Conservation (phyloP, 2,113 vertebrate genomes). For the Plecturocebus donacophilus region DNA sequence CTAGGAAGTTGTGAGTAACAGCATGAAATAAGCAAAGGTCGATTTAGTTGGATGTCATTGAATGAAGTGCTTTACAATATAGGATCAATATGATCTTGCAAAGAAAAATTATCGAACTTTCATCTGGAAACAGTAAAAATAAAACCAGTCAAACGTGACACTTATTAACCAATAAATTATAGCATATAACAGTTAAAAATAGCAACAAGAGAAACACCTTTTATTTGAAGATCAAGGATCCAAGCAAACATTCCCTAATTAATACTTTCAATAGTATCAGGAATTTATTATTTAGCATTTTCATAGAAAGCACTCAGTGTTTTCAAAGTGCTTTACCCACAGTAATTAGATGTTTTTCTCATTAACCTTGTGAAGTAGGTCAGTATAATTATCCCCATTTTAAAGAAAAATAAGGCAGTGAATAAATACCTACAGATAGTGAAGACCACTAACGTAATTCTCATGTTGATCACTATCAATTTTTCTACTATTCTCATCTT, state of each 20-base stretch:
- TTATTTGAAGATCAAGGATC: constrained; percentile 53
- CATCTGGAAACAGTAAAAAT: not conserved
- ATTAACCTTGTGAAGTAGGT: constrained; percentile 41
- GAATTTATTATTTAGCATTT: constrained; percentile 63
- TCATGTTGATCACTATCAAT: not conserved
- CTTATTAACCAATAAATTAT: constrained; percentile 18
- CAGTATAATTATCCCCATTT: constrained; percentile 33
- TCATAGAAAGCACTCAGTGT: constrained; percentile 33
- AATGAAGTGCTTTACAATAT: not conserved
- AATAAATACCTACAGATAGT: not conserved
- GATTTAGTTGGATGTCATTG: not conserved
- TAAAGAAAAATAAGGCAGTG: constrained; percentile 40
- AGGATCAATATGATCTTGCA: not conserved
- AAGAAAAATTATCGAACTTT: constrained; percentile 28
- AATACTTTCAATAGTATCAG: constrained; percentile 51
- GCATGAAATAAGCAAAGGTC: not conserved
- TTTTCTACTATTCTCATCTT: not conserved
- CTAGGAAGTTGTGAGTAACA: not conserved
- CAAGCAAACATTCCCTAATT: constrained; percentile 55
- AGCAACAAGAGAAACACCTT: constrained; percentile 50
- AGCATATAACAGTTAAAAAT: constrained; percentile 44
- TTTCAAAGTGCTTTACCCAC: constrained; percentile 69
- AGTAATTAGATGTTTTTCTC: constrained; percentile 58
- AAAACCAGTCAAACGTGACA: not conserved
- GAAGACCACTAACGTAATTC: not conserved